These are phyloP conservation scores for Cirrhinus molitorella DNA, from an alignment of 2,797 vertebrate species.

Conservation along the genomic window DNA sequence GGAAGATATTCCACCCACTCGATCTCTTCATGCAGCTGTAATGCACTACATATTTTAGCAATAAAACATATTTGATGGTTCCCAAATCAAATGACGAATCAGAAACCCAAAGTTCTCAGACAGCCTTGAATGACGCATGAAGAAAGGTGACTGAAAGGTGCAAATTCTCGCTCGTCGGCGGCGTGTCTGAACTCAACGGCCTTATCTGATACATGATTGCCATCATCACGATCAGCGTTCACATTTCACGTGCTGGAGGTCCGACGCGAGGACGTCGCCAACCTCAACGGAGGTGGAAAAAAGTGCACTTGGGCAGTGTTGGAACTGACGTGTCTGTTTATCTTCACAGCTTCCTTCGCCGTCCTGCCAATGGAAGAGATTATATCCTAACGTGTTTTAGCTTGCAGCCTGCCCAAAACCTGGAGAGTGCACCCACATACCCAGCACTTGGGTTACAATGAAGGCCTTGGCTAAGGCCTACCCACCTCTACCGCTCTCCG, in stretches of 20 bases:
- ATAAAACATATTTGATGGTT: not conserved
- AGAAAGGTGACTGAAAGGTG: slow-evolving; percentile 6
- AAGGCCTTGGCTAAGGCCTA: slow-evolving; percentile 29
- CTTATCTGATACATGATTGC: slow-evolving; percentile 77
- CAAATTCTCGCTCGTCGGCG: slow-evolving; percentile 26
- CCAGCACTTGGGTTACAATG: slow-evolving; percentile 38
- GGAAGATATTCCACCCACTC: slow-evolving; percentile 7
- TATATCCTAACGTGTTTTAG: slow-evolving; percentile 68
- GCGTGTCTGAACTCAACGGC: slow-evolving; percentile 61
- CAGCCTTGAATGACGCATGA: slow-evolving; percentile 13
- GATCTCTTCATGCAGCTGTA: slow-evolving; percentile 16
- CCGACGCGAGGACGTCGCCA: slow-evolving; percentile 52
- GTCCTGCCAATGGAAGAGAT: slow-evolving; percentile 64
- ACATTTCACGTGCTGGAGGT: slow-evolving; percentile 50
- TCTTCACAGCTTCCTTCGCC: slow-evolving; percentile 60
- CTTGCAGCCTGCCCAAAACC: slow-evolving; percentile 63
- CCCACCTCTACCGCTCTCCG: not conserved
- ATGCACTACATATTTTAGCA: not conserved
- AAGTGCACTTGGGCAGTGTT: slow-evolving; percentile 60
- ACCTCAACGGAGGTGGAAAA: slow-evolving; percentile 49
- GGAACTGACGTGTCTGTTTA: slow-evolving; percentile 64
- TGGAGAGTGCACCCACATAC: slow-evolving; percentile 51
- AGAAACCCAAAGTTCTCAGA: not conserved
- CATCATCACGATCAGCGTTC: slow-evolving; percentile 67
- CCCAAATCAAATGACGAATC: slow-evolving; percentile 15